Evolutionary conservation across 2,888 invertebrate species (phyloP), one percentile per base, ranked within the genome.

Genomic region (Drosophila antonietae): DNA sequence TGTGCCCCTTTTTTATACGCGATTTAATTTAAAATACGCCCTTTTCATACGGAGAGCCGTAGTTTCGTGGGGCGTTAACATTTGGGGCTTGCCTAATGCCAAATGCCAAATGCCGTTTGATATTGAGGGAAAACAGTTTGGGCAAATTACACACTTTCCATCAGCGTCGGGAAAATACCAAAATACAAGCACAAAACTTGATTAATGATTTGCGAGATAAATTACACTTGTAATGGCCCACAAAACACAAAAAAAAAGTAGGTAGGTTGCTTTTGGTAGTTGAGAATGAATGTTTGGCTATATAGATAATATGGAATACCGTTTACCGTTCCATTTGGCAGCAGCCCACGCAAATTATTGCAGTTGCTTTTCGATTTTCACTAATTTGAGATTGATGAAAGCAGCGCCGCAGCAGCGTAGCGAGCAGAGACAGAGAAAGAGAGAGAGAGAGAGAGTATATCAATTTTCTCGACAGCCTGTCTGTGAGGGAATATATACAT

Each of bases 371-470:
- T 84, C 87, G 87, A 87, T 87, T 78, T 81, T 87, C 88, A 83
- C 87, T 88, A 87, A 87, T 87, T 89, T 89, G 84, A 85, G 80
- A 87, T 87, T 87, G 87, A 87, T 87, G 87, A 83, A 88, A 84
- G 87, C 84, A 80, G 79, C 75, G 67, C 47, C 15, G 72, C 61
- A 43, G 67, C 55, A 62, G 57, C 46, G 58, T 63, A 60, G 20
- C 62, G 28, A 51, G 46, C 51, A 52, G 41, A 53, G 6, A 5
- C 5, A 28, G 28, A 28, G 28, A 6, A 5, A 28, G 28, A 28
- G 28, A 28, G 6, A 28, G 5, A 28, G 28, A 28, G 28, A 6
- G 1, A 28, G 56, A 70, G 79, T 73, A 77, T 74, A 84, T 87
- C 80, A 86, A 84, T 84, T 82, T 84, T 39, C 37, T 70, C 68